Percentiles rank a stretch among this genome's conserved stretches.
Conservation (phyloP, 2,888 invertebrate species). For the Chironomus tentans region DNA sequence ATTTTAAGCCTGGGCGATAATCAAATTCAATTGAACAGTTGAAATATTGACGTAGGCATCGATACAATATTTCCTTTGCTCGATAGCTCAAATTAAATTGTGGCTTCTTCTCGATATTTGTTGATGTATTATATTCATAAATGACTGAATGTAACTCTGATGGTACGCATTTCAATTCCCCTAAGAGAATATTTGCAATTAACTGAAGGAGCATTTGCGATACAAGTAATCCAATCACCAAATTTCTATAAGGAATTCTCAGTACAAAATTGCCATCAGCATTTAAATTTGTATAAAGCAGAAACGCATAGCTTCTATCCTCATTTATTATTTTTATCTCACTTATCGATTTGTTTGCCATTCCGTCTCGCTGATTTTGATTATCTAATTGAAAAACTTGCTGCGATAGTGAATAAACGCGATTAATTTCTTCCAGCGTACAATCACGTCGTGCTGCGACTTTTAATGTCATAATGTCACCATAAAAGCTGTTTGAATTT, state of each 20-base stretch:
- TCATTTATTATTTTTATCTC: constrained; percentile 52
- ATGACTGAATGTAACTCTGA: constrained; percentile 40
- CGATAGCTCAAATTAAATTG: constrained; percentile 43
- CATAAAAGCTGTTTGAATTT: constrained; percentile 89
- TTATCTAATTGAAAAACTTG: constrained; percentile 69
- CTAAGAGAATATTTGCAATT: constrained; percentile 75
- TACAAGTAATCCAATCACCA: constrained; percentile 81
- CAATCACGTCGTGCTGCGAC: constrained; percentile 86
- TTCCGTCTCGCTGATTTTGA: constrained; percentile 37
- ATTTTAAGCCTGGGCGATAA: constrained; percentile 82
- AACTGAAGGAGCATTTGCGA: constrained; percentile 90
- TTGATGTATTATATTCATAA: constrained; percentile 31
- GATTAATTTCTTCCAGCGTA: constrained; percentile 69
- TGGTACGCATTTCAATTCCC: constrained; percentile 58
- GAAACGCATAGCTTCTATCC: constrained; percentile 80
- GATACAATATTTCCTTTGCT: constrained; percentile 56
- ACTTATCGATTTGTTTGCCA: constrained; percentile 30
- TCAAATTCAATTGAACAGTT: constrained; percentile 79
- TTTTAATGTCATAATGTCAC: constrained; percentile 84
- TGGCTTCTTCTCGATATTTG: constrained; percentile 33
- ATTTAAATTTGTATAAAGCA: constrained; percentile 61
- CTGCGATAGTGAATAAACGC: constrained; percentile 79
- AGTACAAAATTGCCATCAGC: constrained; percentile 59
- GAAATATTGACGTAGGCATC: constrained; percentile 74
- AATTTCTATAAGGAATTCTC: constrained; percentile 75